Evolutionary conservation across 2,797 vertebrate genomes (phyloP), one percentile per base, ranked within the genome.

Genomic region (Pangasius krempfi): DNA sequence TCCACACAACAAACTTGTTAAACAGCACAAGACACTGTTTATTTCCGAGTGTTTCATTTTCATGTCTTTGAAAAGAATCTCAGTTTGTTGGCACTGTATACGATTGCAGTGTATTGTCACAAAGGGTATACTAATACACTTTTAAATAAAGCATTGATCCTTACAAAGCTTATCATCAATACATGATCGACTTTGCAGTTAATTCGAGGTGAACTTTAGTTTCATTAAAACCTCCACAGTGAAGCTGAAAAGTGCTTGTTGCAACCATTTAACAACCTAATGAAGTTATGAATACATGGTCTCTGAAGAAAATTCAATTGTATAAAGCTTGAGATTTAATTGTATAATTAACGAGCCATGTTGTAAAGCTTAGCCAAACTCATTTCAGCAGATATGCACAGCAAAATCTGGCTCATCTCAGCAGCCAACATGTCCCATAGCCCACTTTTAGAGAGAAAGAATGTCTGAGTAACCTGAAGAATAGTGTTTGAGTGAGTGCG

Each of bases 191-290:
- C 18, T 58, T 37, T 80, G 7, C 80, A n/a, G 2, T 60, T 62
- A 7, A 47, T 18, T 64, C 1, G 1, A 30, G 4, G 52, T 22
- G 78, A 80, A 80, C 5, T 30, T 60, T 2, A 9, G 13, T 25
- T 62, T n/a, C 3, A 27, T n/a, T 44, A n/a, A 47, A n/a, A 22
- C 54, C 37, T 80, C 54, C 18, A 22, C 20, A 25, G 78, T 22
- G 52, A 64, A 47, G 40, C n/a, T 4, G 1, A 52, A 83, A 84
- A 84, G 82, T 84, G 82, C 82, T 83, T 30, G 56, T 14, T 82
- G 18, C 73, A 50, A 72, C 68, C 14, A 25, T 6, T 44, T 73
- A 10, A 22, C 73, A 13, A 54, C n/a, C 5, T 30, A 60, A 40
- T 2, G 1, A 25, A 58, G 2, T 12, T 25, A 81, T 1, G 33